Conservation (phyloP, 2,797 vertebrate species). For the Sebastes miniatus region DNA sequence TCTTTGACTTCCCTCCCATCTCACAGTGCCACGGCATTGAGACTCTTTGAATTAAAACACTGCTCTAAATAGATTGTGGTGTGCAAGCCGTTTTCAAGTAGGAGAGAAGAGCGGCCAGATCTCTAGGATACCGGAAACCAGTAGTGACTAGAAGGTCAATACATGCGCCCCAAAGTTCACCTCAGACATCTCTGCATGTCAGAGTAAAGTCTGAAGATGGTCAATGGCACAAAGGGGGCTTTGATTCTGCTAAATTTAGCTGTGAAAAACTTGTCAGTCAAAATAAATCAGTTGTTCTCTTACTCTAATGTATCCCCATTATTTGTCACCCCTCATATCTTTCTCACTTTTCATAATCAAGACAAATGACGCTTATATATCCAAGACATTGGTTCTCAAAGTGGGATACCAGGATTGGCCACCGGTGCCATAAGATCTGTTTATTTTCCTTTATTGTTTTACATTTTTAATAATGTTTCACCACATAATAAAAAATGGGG, state of each 20-base stretch:
- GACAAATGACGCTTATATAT: not conserved
- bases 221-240: slow-evolving; percentile 47
- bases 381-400: not conserved
- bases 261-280: slow-evolving; percentile 3
- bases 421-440: not conserved
- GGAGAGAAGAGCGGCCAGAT: slow-evolving; percentile 53
- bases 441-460: not conserved
- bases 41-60: slow-evolving; percentile 64
- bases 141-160: slow-evolving; percentile 50
- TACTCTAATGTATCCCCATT: not conserved
- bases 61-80: slow-evolving; percentile 61
- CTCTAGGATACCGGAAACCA: slow-evolving; percentile 72
- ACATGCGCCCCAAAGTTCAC: slow-evolving; percentile 61
- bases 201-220: slow-evolving; percentile 35
- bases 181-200: slow-evolving; percentile 65
- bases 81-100: slow-evolving; percentile 42
- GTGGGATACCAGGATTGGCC: not conserved
- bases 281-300: not conserved
- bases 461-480: not conserved
- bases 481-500: not conserved
- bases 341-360: not conserved
- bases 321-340: not conserved
- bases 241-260: slow-evolving; percentile 55
- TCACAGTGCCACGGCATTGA: slow-evolving; percentile 71
- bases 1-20: slow-evolving; percentile 75